phyloP scores from a whole-genome alignment of 2,797 vertebrate genomes.

The Phataginus tricuspis region DNA sequence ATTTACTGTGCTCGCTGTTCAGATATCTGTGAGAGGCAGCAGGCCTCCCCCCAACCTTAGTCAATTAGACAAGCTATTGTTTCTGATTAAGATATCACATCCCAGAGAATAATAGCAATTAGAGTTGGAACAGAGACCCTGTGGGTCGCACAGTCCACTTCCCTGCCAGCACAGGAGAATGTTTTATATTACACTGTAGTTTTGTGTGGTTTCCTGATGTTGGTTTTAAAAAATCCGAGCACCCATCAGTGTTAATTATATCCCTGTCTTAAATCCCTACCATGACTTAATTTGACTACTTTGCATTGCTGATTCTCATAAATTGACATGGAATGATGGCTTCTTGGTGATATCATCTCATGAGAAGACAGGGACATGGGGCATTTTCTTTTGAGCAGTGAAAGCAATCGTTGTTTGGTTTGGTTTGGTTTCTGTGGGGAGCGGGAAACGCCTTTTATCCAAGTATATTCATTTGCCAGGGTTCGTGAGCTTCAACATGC shows the following conservation, averaged over 20 bases:
- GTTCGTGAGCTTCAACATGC: background rate
- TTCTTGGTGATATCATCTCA: conserved; percentile 21
- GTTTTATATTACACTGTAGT: conserved; percentile 3
- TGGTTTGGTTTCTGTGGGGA: background rate
- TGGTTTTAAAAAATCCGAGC: conserved; percentile 52
- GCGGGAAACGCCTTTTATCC: background rate
- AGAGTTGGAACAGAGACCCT: conserved; percentile 57
- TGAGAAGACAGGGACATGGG: background rate
- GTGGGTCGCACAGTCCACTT: conserved; percentile 26
- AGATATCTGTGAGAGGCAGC: conserved; percentile 46
- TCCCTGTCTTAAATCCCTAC: background rate
- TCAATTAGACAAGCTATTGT: conserved; percentile 79
- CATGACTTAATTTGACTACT: conserved; percentile 49
- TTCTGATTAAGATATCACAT: conserved; percentile 78
- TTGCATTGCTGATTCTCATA: conserved; percentile 42
- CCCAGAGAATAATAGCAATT: conserved; percentile 76
- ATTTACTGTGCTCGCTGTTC: conserved; percentile 4
- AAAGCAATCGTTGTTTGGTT: background rate
- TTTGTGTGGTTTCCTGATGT: conserved; percentile 56
- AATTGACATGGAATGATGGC: conserved; percentile 26
- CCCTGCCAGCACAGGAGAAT: background rate
- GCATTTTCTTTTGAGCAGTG: background rate
- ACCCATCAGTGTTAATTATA: conserved; percentile 57
- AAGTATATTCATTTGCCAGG: background rate
- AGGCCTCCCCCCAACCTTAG: conserved; percentile 45